Evolutionary conservation across 2,113 vertebrate species (phyloP).

Genomic region (Mustela nigripes): DNA sequence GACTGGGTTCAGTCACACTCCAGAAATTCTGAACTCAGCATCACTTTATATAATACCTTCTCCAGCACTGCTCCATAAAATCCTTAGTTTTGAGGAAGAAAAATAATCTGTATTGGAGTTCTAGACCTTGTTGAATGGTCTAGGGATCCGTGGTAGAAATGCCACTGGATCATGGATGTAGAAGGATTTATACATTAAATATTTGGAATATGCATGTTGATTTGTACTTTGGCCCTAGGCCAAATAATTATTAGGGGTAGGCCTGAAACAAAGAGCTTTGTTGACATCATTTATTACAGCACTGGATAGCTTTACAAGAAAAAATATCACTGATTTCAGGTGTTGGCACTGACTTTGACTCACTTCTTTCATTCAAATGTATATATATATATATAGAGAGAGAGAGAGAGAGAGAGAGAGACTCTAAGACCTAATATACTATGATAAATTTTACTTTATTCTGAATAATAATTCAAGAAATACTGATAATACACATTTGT

Average conservation of each 20-base stretch:
- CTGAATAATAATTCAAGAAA: slow-evolving; percentile 37
- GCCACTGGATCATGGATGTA: not conserved
- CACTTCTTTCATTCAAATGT: not conserved
- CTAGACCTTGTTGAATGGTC: not conserved
- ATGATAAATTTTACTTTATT: slow-evolving; percentile 40
- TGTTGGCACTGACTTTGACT: not conserved
- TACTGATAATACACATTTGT: not conserved
- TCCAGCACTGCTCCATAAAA: not conserved
- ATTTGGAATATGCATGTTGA: not conserved
- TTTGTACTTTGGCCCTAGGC: not conserved
- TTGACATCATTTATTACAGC: not conserved
- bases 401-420: not conserved
- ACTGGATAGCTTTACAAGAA: not conserved
- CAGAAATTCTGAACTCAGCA: not conserved
- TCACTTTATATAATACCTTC: not conserved
- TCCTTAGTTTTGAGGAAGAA: not conserved
- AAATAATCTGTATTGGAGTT: not conserved
- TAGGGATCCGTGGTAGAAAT: not conserved
- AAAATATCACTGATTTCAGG: not conserved
- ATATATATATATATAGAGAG: not conserved
- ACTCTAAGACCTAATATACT: not conserved
- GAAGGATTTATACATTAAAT: not conserved
- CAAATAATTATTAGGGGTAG: not conserved
- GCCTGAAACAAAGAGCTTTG: not conserved
- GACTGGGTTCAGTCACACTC: not conserved